A percentile compares a stretch with the other conserved stretches of the same genome.
These are phyloP conservation scores for Leptinotarsa tumamoca DNA, from an alignment of 2,888 invertebrate genomes.

Conservation along the genomic window DNA sequence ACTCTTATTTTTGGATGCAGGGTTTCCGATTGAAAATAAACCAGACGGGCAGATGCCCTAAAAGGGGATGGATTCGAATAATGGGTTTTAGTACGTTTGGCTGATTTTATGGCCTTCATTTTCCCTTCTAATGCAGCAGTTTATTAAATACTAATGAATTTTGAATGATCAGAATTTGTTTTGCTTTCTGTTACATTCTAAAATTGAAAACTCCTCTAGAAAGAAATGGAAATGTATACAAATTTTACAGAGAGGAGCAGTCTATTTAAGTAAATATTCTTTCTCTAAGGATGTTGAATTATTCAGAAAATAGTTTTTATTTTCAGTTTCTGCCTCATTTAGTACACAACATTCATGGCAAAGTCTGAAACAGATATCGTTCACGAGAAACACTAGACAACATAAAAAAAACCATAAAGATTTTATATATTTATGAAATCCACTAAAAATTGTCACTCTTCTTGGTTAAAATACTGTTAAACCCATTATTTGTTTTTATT, in stretches of 20 bases:
- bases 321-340: too few relatives aligned
- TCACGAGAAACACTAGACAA: too few relatives aligned
- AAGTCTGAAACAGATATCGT: not conserved
- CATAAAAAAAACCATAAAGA: too few relatives aligned
- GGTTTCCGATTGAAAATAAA: not conserved
- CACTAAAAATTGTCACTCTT: too few relatives aligned
- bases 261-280: not conserved
- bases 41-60: not conserved
- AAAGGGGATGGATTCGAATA: not conserved
- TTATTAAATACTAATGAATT: not conserved
- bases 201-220: too few relatives aligned
- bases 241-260: not conserved
- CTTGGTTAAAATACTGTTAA: too few relatives aligned
- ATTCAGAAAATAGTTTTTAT: too few relatives aligned
- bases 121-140: too few relatives aligned
- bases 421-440: too few relatives aligned
- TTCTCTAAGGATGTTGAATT: too few relatives aligned
- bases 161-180: not conserved
- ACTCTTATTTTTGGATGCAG: not conserved
- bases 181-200: not conserved
- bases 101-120: not conserved
- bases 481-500: too few relatives aligned
- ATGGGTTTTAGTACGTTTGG: not conserved
- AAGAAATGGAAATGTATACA: not conserved
- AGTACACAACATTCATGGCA: not conserved